Base-by-base conservation (phyloP, 1,140 invertebrate genomes). In the Marisa cornuarietis region DNA sequence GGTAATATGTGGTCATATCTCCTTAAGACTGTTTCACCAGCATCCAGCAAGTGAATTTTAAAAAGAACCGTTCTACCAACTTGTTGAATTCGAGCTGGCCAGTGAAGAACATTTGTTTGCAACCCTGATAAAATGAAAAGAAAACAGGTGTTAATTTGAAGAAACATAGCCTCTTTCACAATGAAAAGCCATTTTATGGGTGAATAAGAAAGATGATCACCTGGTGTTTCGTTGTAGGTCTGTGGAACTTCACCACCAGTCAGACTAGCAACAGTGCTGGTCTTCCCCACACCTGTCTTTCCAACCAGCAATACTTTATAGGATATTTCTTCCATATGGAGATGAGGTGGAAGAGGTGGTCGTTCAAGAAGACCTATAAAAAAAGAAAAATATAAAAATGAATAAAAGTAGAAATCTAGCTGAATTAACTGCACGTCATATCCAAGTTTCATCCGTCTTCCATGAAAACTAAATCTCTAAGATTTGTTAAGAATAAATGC, bases 21-120 rank as follows among this genome's bases (percentile, higher is more conserved):
- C 81, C 93, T 93, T 24, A 93, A 86, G 65, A 92, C 91, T 61
- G 88, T 91, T 62, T 93, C 93, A 1, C 93, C 93, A 11, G 93
- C 92, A 87, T 94, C 93, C 93, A 93, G 94, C 68, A 94, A 92
- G 83, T 93, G 92, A 16, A 94, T 85, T 84, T 92, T 92, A 82
- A 94, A 94, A 54, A 94, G 83, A 24, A 93, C 91, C 16, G 92
- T 88, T 86, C 93, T 88, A 72, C 90, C 88, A 26, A 87, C 91
- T 61, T 93, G 91, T 87, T 91, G 91, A 42, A 94, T 92, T 85
- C 93, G 93, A 8, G 91, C 93, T n/a, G 93, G 93, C 93, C 93
- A 94, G 83, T 92, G 93, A 54, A 93, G 87, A 71, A 91, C 91
- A 26, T 91, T 93, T 79, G 92, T 92, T 78, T 92, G 91, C 76